A percentile compares a stretch with the other conserved stretches of the same genome.
Conservation (phyloP, 2,113 vertebrate genomes). For the Egretta garzetta region DNA sequence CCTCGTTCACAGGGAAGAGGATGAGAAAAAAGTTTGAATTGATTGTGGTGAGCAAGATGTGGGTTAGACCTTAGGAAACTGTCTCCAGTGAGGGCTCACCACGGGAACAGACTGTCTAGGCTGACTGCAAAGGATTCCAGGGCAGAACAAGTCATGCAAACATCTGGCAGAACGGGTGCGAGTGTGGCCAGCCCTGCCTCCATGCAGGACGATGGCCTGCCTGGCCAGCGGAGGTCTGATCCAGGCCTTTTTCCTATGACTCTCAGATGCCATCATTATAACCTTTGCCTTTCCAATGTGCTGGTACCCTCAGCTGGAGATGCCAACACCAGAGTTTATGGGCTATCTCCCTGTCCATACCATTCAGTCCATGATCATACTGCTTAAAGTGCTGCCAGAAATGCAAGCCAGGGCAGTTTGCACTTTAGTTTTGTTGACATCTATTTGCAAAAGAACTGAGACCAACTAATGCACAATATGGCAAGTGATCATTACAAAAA, state of each 20-base stretch:
- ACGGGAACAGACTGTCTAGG: not conserved
- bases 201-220: not conserved
- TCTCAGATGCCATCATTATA: not conserved
- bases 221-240: not conserved
- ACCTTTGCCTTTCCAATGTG: not conserved
- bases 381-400: not conserved
- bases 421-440: not conserved
- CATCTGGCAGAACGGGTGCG: not conserved
- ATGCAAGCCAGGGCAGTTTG: not conserved
- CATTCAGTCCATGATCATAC: not conserved
- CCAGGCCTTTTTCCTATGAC: not conserved
- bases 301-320: not conserved
- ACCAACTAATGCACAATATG: not conserved
- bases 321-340: not conserved
- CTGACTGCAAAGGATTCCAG: not conserved
- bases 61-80: not conserved
- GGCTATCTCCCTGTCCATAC: not conserved
- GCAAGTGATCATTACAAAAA: not conserved
- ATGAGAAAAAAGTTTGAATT: not conserved
- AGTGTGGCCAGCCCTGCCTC: not conserved
- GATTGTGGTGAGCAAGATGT: not conserved
- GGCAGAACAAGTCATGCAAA: not conserved
- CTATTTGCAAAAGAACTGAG: not conserved
- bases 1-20: not conserved
- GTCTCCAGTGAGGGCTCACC: not conserved